Evolutionary conservation across 2,888 invertebrate species (phyloP).

Genomic region (Anoncus sp.): DNA sequence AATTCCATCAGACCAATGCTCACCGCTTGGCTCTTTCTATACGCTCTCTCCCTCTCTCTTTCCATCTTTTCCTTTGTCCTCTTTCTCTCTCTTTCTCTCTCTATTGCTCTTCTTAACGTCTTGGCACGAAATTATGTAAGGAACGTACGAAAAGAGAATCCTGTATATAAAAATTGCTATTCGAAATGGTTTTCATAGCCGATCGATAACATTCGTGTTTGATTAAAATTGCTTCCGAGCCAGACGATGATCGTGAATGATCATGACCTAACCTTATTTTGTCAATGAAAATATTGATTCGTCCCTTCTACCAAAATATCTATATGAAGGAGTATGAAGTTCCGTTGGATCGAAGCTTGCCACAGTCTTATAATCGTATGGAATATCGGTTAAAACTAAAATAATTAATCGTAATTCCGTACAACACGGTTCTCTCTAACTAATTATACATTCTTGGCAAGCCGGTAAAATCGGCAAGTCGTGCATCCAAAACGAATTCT

Average conservation of each 20-base stretch:
- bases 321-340: slow-evolving; percentile 1
- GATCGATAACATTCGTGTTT: slow-evolving; percentile 46
- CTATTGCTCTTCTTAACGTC: slow-evolving; percentile 38
- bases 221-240: slow-evolving; percentile 49
- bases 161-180: slow-evolving; percentile 42
- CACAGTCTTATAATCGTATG: background rate
- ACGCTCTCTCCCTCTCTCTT: slow-evolving; percentile 21
- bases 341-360: background rate
- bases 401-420: slow-evolving; percentile 54
- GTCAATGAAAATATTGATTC: background rate
- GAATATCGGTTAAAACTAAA: slow-evolving; percentile 45
- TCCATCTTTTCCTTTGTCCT: slow-evolving; percentile 50
- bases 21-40: slow-evolving; percentile 44
- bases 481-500: slow-evolving; percentile 58
- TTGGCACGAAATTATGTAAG: slow-evolving; percentile 51
- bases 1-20: slow-evolving; percentile 59
- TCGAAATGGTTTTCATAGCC: background rate
- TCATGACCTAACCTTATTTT: slow-evolving; percentile 33
- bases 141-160: slow-evolving; percentile 24
- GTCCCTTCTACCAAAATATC: background rate
- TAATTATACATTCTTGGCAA: slow-evolving; percentile 62
- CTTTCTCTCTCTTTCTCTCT: no score
- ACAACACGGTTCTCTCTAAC: slow-evolving; percentile 40
- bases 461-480: slow-evolving; percentile 57
- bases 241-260: slow-evolving; percentile 41